Evolutionary conservation across 1,140 invertebrate genomes (phyloP), one percentile per base, ranked within the genome.

Genomic region (Pseudobourletiella spinata): DNA sequence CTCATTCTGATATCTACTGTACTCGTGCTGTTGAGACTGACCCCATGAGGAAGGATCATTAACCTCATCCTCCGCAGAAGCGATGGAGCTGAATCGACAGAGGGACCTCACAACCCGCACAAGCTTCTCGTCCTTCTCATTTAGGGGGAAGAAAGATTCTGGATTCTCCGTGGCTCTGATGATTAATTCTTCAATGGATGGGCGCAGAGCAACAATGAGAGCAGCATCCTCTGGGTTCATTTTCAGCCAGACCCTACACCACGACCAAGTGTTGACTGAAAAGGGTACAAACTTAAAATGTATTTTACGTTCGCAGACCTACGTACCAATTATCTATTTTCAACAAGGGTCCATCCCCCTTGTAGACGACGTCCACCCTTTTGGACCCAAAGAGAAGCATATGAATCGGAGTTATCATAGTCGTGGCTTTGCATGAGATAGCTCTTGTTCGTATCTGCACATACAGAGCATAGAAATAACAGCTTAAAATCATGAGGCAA

Each of bases 381-480:
- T 88, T 80, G 29, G 84, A 85, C 3, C 87, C 95, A 77, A 98
- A 98, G 4, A 98, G 74, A 63, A 99, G 74, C 3, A 98, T 76
- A 76, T 98, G 95, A 61, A 98, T 75, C 0, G 95, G 93, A 1
- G 92, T 86, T 1, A 98, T 86, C 92, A 98, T 97, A 0, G 91
- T 93, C 80, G 95, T 88, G 77, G 96, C 92, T 74, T 98, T 98
- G 74, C 93, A 97, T 16, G 89, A 89, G n/a, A 98, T 92, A 4
- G 94, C 92, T 67, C 89, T 80, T 0, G 95, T 98, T 56, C 95
- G 83, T 48, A 98, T 92, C 82, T 86, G n/a, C n/a, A n/a, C n/a
- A n/a, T n/a, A n/a, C n/a, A n/a, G n/a, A n/a, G n/a, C n/a, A n/a
- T n/a, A n/a, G n/a, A n/a, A n/a, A n/a, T n/a, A n/a, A n/a, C n/a